phyloP scores from a whole-genome alignment of 2,888 invertebrate species.

The Cotesia congregata region DNA sequence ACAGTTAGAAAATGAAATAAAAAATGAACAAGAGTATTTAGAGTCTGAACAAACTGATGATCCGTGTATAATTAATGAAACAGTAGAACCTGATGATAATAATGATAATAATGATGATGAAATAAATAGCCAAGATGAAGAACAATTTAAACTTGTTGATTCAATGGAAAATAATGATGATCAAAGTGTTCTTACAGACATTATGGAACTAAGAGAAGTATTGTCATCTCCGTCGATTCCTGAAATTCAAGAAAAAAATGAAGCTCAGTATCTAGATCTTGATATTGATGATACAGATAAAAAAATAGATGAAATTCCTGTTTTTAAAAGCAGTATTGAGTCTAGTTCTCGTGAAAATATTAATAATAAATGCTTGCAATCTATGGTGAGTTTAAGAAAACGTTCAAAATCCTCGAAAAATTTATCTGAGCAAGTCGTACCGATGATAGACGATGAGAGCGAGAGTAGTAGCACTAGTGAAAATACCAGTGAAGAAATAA shows the following conservation, averaged over 20 bases:
- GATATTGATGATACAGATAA: slow-evolving; percentile 7
- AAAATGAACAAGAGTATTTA: not conserved
- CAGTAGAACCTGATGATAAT: not conserved
- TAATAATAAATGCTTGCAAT: slow-evolving; percentile 66
- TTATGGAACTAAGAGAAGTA: not conserved
- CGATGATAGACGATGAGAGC: slow-evolving; percentile 28
- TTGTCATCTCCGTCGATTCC: slow-evolving; percentile 2
- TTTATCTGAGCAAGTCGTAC: slow-evolving; percentile 39
- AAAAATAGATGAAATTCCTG: not conserved
- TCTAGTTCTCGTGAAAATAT: slow-evolving; percentile 54
- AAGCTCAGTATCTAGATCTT: slow-evolving; percentile 9
- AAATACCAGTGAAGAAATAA: slow-evolving; percentile 15
- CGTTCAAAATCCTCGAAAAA: slow-evolving; percentile 50
- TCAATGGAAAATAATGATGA: slow-evolving; percentile 9
- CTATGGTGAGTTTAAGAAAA: slow-evolving; percentile 63
- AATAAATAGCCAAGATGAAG: not conserved
- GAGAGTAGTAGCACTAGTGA: slow-evolving; percentile 38
- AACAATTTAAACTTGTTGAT: not conserved
- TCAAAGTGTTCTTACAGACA: slow-evolving; percentile 8
- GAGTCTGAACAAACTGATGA: slow-evolving; percentile 2
- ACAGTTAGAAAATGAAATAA: not conserved
- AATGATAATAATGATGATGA: not conserved
- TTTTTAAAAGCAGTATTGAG: not conserved
- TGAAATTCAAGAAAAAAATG: not conserved
- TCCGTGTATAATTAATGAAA: slow-evolving; percentile 13